Evolutionary conservation across 2,797 vertebrate species (phyloP), one percentile per base, ranked within the genome.

Genomic region (Chelon labrosus): DNA sequence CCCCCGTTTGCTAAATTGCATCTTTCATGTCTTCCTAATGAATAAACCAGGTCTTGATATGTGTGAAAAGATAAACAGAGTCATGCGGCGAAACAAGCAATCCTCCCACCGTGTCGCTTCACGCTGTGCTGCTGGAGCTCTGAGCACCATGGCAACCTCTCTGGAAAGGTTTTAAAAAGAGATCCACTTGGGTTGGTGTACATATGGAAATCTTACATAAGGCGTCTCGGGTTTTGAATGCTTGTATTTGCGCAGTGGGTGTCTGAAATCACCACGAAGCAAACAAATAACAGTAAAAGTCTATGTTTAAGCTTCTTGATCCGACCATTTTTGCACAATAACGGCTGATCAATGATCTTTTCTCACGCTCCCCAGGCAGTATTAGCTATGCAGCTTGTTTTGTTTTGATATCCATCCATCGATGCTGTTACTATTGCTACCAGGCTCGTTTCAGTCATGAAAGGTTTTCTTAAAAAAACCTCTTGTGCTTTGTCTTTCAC

Each of bases 21-120:
- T 68, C 65, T 79, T 84, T 81, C 77, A 76, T 86, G 61, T 79
- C 44, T 19, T 62, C 22, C 73, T 77, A 60, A 82, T 82, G 76
- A 88, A 84, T 39, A 70, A 76, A 70, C 6, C 66, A 59, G 55
- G 41, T 79, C 47, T 64, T 22, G 31, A 25, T 71, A 74, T 71
- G 58, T 64, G 41, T 79, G 58, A 64, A 56, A 64, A 60, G 62
- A 83, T 75, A 80, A 80, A 83, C 73, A 69, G 63, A 44, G 25
- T 65, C 64, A 27, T 44, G 68, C 67, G 76, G 79, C 52, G 70
- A 70, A 72, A 77, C 77, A 57, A 83, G 60, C 10, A 1, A 5
- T 60, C 51, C 56, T 63, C 68, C 68, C 59, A 68, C 64, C 3
- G 2, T 47, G n/a, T 57, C 14, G n/a, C 13, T 38, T 41, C 83